A percentile compares a stretch with the other conserved stretches of the same genome.
Conservation (phyloP, 2,113 vertebrate genomes). For the Datnioides undecimradiatus region DNA sequence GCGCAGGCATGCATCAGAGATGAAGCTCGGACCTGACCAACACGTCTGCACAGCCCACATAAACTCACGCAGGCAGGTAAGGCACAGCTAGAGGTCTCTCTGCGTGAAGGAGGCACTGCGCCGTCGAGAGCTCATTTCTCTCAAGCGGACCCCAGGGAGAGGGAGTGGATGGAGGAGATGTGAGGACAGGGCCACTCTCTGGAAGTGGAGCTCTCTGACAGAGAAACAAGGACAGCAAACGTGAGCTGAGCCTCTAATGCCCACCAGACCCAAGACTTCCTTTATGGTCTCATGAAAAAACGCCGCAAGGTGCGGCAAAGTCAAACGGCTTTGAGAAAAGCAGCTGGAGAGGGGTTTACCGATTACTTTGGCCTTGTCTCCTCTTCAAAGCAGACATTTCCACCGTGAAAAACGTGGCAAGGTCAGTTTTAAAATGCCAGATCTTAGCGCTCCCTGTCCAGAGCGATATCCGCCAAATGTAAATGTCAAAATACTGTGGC, state of each 20-base stretch:
- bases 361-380: slow-evolving; percentile 31
- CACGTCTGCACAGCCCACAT: slow-evolving; percentile 22
- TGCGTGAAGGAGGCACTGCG: slow-evolving; percentile 12
- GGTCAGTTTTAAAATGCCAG: background rate
- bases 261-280: slow-evolving; percentile 12
- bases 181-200: slow-evolving; percentile 40
- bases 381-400: slow-evolving; percentile 27
- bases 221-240: slow-evolving; percentile 43
- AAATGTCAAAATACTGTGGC: slow-evolving; percentile 11
- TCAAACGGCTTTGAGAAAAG: slow-evolving; percentile 25
- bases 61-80: slow-evolving; percentile 24
- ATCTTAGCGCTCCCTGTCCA: background rate
- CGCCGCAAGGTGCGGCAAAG: slow-evolving; percentile 23
- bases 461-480: background rate
- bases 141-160: slow-evolving; percentile 29
- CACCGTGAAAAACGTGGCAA: background rate
- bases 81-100: slow-evolving; percentile 47
- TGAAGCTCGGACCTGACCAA: slow-evolving; percentile 9
- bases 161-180: slow-evolving; percentile 40
- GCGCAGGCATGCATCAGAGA: slow-evolving; percentile 30
- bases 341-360: slow-evolving; percentile 17
- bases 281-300: slow-evolving; percentile 30
- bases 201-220: slow-evolving; percentile 42
- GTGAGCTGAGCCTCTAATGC: slow-evolving; percentile 54
- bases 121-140: slow-evolving; percentile 50